Evolutionary conservation across 1,140 invertebrate genomes (phyloP).

Genomic region (Leptopilina boulardi): DNA sequence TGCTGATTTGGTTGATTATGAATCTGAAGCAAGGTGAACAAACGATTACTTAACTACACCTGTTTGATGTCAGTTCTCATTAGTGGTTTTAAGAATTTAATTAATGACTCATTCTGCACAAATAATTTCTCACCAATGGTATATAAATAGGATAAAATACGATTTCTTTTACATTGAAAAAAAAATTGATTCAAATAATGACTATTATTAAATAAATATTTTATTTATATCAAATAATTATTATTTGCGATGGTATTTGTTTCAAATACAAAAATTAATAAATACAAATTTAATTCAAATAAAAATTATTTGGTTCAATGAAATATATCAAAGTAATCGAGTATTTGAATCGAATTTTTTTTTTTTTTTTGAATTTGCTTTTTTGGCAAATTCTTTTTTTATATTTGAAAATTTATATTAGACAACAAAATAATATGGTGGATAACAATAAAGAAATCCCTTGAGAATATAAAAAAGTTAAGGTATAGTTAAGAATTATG

Average conservation of each 20-base stretch:
- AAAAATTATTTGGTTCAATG: too few relatives aligned
- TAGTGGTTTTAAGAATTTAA: constrained; percentile 26
- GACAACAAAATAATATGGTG: not conserved
- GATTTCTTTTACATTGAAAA: not conserved
- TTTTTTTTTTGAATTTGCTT: not conserved
- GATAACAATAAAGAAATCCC: not conserved
- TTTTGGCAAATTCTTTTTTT: too few relatives aligned
- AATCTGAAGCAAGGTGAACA: constrained; percentile 32
- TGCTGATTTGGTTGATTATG: constrained; percentile 24
- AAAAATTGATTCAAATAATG: too few relatives aligned
- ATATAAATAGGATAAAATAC: not conserved
- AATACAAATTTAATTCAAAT: too few relatives aligned
- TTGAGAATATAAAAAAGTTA: not conserved
- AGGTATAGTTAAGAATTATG: constrained; percentile 14
- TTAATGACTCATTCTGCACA: constrained; percentile 8
- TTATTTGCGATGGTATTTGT: too few relatives aligned
- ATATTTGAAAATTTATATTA: constrained; percentile 10
- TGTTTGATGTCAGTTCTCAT: constrained; percentile 5
- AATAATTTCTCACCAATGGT: not conserved
- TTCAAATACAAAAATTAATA: too few relatives aligned
- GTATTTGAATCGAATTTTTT: too few relatives aligned
- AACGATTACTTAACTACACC: constrained; percentile 26
- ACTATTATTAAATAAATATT: too few relatives aligned
- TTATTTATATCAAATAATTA: too few relatives aligned
- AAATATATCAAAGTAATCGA: too few relatives aligned